Evolutionary conservation across 2,888 invertebrate genomes (phyloP).

Genomic region (Griposia aprilina): DNA sequence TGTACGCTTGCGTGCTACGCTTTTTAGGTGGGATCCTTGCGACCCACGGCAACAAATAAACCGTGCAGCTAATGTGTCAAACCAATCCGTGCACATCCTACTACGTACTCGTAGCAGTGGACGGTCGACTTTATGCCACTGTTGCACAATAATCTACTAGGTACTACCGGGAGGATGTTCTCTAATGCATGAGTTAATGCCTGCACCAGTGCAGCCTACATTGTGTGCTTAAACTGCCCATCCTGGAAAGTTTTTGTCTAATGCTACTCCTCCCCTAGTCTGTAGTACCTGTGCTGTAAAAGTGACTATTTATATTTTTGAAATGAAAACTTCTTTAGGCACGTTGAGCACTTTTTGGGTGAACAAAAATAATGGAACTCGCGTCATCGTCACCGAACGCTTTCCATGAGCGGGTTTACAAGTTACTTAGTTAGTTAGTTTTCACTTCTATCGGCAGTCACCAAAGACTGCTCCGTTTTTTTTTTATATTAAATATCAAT

Average conservation of each 20-base stretch:
- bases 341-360: too few species aligned
- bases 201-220: conserved; percentile 6
- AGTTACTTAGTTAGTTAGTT: too few species aligned
- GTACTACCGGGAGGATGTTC: conserved; percentile 12
- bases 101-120: background rate
- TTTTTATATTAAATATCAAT: too few species aligned
- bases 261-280: background rate
- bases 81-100: background rate
- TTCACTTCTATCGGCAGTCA: too few species aligned
- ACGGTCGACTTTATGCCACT: background rate
- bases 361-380: too few species aligned
- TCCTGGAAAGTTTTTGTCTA: background rate
- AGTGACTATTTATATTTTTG: background rate
- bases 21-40: background rate
- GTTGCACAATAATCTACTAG: conserved; percentile 10
- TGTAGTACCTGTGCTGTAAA: background rate
- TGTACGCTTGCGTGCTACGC: background rate
- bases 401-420: too few species aligned
- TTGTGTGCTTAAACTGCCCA: background rate
- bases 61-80: background rate
- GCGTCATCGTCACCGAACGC: too few species aligned
- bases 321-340: too few species aligned
- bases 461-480: too few species aligned
- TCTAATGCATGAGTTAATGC: conserved; percentile 23
- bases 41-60: background rate